Evolutionary conservation across 2,888 invertebrate species (phyloP).

Genomic region (Heliconius hortense): DNA sequence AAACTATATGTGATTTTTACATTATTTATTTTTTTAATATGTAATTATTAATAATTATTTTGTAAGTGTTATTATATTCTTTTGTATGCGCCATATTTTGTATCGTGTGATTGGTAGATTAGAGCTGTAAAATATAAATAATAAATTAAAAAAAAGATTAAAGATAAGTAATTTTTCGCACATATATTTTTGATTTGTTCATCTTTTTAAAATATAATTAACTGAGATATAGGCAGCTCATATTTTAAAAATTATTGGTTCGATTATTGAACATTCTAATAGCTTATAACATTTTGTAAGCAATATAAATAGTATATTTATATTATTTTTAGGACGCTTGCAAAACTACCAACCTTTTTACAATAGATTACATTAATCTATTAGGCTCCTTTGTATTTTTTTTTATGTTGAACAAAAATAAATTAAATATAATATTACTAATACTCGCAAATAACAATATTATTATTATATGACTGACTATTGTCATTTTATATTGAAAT

Average conservation of each 20-base stretch:
- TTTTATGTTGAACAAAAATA: not conserved
- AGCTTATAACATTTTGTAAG: not conserved
- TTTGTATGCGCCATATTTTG: conserved; percentile 3
- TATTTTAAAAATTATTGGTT: not conserved
- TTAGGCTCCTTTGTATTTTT: not conserved
- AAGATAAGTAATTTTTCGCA: not conserved
- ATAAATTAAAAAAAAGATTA: not conserved
- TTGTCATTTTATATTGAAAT: too few species aligned
- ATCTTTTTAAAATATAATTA: not conserved
- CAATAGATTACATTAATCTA: not conserved
- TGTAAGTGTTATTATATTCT: not conserved
- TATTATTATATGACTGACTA: too few species aligned
- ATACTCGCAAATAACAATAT: too few species aligned
- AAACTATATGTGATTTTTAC: conserved; percentile 22
- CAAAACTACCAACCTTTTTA: not conserved
- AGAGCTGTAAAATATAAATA: too few species aligned
- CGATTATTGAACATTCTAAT: conserved; percentile 1
- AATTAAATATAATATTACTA: not conserved
- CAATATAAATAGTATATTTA: not conserved
- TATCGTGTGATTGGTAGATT: not conserved
- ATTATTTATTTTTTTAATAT: not conserved
- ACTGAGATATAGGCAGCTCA: not conserved
- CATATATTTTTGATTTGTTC: not conserved
- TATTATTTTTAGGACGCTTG: not conserved
- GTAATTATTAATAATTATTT: not conserved